A percentile compares a stretch with the other conserved stretches of the same genome.
Evolutionary conservation across 2,797 vertebrate species (phyloP).

Genomic region (Taenioides sp.): DNA sequence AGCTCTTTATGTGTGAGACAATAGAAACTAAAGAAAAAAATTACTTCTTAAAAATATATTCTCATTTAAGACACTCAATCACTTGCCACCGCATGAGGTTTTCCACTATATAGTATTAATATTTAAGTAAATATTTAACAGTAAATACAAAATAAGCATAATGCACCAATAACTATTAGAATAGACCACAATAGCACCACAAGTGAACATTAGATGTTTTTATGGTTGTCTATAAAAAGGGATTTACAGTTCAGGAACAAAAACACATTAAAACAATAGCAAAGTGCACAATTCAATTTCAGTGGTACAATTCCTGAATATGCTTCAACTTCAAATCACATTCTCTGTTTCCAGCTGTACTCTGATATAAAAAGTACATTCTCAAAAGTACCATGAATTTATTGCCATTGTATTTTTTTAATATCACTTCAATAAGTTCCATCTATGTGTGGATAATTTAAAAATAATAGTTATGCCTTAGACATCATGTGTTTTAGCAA

Average conservation of each 20-base stretch:
- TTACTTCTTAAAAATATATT: slow-evolving; percentile 18
- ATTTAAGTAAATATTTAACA: not conserved
- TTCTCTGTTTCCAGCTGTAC: slow-evolving; percentile 46
- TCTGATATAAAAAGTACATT: slow-evolving; percentile 40
- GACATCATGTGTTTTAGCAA: too few species aligned
- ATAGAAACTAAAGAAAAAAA: slow-evolving; percentile 20
- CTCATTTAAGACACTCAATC: slow-evolving; percentile 6
- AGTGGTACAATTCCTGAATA: slow-evolving; percentile 53
- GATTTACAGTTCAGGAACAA: slow-evolving; percentile 20
- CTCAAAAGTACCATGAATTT: slow-evolving; percentile 47
- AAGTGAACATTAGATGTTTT: slow-evolving; percentile 27
- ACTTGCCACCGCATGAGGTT: not conserved
- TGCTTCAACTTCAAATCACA: slow-evolving; percentile 47
- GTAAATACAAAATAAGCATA: slow-evolving; percentile 31
- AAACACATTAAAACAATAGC: slow-evolving; percentile 26
- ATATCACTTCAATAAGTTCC: slow-evolving; percentile 19
- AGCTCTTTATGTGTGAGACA: slow-evolving; percentile 23
- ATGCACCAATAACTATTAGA: slow-evolving; percentile 58
- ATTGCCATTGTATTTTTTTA: slow-evolving; percentile 29
- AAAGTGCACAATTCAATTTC: slow-evolving; percentile 61
- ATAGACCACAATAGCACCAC: slow-evolving; percentile 39
- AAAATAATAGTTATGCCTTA: too few species aligned
- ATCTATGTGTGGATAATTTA: slow-evolving; percentile 20
- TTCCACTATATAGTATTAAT: slow-evolving; percentile 19
- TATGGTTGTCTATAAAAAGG: slow-evolving; percentile 18